Evolutionary conservation across 2,797 vertebrate genomes (phyloP), one percentile per base, ranked within the genome.

Genomic region (Hydrophis major): DNA sequence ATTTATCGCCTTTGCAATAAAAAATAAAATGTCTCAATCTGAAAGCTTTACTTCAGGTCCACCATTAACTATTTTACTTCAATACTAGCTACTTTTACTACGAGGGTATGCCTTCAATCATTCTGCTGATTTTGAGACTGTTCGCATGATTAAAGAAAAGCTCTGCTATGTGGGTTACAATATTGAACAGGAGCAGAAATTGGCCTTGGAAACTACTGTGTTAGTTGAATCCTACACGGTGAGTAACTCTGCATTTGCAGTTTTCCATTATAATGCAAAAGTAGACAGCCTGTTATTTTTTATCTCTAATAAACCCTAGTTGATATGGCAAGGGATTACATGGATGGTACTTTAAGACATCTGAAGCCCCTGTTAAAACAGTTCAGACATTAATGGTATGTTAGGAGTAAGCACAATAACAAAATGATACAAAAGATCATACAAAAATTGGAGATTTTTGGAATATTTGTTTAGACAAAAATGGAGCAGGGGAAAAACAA

Each of bases 111-210:
- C 98, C 89, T 99, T 99, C 97, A 99, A 99, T 97, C 98, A 99
- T 94, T 99, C 98, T 53, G 98, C 98, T 88, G 98, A 99, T 96
- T 99, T 99, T 69, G 98, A 99, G 97, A 99, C 98, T 0, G 98
- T 99, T 93, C 98, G 98, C 27, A 99, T 99, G 98, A 99, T 99
- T 97, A 99, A 99, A 97, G 98, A 99, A 93, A 99, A 98, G 93
- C 96, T 99, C 25, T 99, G 98, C 95, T 99, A 99, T 0, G 98
- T 99, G 96, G 98, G 98, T 7, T 99, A 99, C 95, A 99, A 99
- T 96, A 99, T 99, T 47, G 98, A 99, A 56, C 98, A 99, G 96
- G 98, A 99, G 94, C 98, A 99, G 97, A 99, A 99, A 93, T 97
- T 99, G 94, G 98, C 98, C 3, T 95, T 99, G 93, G 98, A 99